phyloP scores from a whole-genome alignment of 2,888 invertebrate genomes.

The Sipha maydis region DNA sequence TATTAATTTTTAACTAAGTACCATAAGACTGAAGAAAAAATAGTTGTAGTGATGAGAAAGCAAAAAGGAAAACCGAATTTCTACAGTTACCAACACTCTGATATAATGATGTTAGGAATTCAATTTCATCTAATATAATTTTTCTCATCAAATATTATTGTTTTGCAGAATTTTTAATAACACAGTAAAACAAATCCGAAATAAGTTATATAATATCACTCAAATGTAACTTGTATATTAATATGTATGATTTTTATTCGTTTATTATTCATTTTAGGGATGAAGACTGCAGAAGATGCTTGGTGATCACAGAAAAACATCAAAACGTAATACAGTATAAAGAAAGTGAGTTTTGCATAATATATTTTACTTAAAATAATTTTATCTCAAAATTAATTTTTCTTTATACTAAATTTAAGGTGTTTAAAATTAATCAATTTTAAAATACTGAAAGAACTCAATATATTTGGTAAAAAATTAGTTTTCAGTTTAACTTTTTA shows the following conservation, averaged over 20 bases:
- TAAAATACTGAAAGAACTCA: neutral
- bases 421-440: neutral
- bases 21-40: slow-evolving; percentile 31
- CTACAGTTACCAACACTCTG: slow-evolving; percentile 7
- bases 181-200: neutral
- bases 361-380: slow-evolving; percentile 36
- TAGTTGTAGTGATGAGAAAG: slow-evolving; percentile 9
- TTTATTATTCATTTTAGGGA: slow-evolving; percentile 72
- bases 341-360: slow-evolving; percentile 84
- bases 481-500: slow-evolving; percentile 60
- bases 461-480: slow-evolving; percentile 49
- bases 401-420: slow-evolving; percentile 10
- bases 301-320: slow-evolving; percentile 95
- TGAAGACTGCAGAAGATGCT: slow-evolving; percentile 88
- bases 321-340: slow-evolving; percentile 95
- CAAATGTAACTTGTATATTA: neutral
- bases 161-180: slow-evolving; percentile 46
- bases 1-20: slow-evolving; percentile 61
- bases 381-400: slow-evolving; percentile 27
- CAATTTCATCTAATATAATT: slow-evolving; percentile 43
- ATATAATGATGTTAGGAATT: slow-evolving; percentile 31
- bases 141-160: slow-evolving; percentile 46
- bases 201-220: neutral
- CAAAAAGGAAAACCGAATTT: slow-evolving; percentile 31
- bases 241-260: slow-evolving; percentile 4